A percentile compares a stretch with the other conserved stretches of the same genome.
Conservation (phyloP, 2,113 vertebrate genomes). For the Podarcis raffonei region DNA sequence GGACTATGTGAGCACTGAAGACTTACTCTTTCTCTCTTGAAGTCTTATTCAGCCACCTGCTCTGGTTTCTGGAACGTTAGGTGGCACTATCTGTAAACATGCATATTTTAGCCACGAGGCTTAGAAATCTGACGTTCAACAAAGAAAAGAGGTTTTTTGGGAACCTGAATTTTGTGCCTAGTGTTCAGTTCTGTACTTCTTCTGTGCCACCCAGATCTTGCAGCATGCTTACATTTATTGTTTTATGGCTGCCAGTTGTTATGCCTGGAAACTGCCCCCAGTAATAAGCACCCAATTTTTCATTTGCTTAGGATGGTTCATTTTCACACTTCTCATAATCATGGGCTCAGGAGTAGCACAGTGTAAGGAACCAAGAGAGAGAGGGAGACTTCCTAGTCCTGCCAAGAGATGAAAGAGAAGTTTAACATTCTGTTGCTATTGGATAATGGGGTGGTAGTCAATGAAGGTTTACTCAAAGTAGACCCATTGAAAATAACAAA, state of each 20-base stretch:
- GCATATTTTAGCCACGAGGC: neutral
- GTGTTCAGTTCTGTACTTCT: neutral
- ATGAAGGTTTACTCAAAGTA: neutral
- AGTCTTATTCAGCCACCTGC: neutral
- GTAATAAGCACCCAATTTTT: neutral
- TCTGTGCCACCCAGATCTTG: neutral
- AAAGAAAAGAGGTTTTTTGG: neutral
- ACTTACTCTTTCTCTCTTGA: neutral
- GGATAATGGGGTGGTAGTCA: neutral
- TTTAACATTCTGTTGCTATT: neutral
- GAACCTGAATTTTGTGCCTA: neutral
- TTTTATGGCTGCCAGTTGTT: neutral
- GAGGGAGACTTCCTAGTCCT: neutral
- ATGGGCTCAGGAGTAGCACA: neutral
- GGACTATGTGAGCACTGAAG: too few relatives aligned
- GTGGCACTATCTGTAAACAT: neutral
- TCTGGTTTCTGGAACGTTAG: neutral
- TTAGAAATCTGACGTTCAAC: neutral
- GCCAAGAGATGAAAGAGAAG: too few relatives aligned
- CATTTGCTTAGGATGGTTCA: neutral
- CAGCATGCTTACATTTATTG: neutral
- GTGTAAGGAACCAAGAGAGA: neutral
- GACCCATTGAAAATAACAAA: neutral
- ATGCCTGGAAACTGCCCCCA: neutral
- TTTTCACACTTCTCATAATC: neutral